A percentile compares a stretch with the other conserved stretches of the same genome.
These are phyloP conservation scores for Tipula helvola DNA, from an alignment of 2,888 invertebrate genomes.

Conservation along the genomic window DNA sequence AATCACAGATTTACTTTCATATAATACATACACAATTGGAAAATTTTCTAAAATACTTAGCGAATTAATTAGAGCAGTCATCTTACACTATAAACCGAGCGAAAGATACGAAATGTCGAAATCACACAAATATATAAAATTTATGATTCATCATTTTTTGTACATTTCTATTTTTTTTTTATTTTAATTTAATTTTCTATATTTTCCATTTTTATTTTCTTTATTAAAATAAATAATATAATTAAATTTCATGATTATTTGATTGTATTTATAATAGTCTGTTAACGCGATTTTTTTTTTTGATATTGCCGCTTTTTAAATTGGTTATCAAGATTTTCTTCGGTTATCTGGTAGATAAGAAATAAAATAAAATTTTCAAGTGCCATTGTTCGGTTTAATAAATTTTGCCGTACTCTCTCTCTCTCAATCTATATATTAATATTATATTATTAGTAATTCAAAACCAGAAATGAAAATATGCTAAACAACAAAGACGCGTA, in stretches of 20 bases:
- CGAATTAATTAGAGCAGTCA: neutral
- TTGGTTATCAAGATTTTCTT: neutral
- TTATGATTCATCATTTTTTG: neutral
- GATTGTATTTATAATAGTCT: neutral
- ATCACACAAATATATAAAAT: neutral
- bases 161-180: neutral
- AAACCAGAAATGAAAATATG: neutral
- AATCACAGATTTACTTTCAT: neutral
- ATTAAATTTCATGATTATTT: neutral
- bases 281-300: no score
- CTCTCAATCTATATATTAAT: neutral
- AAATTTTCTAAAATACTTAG: neutral
- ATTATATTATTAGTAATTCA: neutral
- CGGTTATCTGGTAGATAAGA: neutral
- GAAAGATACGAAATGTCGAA: neutral
- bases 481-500: neutral
- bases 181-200: neutral
- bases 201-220: neutral
- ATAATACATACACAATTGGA: neutral
- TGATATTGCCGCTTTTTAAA: neutral
- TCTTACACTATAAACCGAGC: neutral
- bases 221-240: neutral
- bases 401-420: neutral
- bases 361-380: neutral
- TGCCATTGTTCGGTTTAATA: neutral